These are phyloP conservation scores for Eurois occulta DNA, from an alignment of 2,888 invertebrate genomes.

Conservation along the genomic window DNA sequence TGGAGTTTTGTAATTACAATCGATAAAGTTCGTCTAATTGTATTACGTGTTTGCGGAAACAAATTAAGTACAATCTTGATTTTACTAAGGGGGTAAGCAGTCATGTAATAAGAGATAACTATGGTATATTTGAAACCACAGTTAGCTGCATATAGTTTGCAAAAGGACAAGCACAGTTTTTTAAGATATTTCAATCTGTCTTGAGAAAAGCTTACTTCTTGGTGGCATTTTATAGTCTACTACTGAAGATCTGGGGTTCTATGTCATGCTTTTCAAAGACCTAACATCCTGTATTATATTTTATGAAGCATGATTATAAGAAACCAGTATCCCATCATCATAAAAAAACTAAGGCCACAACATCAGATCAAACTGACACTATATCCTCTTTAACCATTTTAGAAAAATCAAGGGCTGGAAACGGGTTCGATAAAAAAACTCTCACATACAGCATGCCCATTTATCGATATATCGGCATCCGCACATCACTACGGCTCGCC, in stretches of 20 bases:
- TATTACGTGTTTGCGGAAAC: conserved; percentile 49
- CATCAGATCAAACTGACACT: background rate
- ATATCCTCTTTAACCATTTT: conserved; percentile 44
- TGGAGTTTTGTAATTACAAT: conserved; percentile 47
- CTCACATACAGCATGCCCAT: conserved; percentile 62
- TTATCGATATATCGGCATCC: conserved; percentile 74
- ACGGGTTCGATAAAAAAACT: conserved; percentile 60
- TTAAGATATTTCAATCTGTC: background rate
- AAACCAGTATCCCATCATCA: background rate
- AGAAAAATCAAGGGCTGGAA: conserved; percentile 61
- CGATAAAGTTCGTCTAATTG: conserved; percentile 39
- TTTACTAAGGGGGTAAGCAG: conserved; percentile 3
- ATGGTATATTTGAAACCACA: background rate
- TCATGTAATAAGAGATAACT: background rate
- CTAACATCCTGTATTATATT: background rate
- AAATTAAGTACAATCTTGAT: conserved; percentile 30
- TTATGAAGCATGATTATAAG: background rate
- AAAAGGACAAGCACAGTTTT: background rate
- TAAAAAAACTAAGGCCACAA: conserved; percentile 15
- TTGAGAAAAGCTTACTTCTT: background rate
- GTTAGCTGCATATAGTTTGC: background rate
- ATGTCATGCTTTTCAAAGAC: conserved; percentile 10
- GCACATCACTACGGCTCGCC: conserved; percentile 72
- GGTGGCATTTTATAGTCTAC: background rate
- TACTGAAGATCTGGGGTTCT: background rate